Conservation (phyloP, 1,140 invertebrate species). For the Heterodera carotae region DNA sequence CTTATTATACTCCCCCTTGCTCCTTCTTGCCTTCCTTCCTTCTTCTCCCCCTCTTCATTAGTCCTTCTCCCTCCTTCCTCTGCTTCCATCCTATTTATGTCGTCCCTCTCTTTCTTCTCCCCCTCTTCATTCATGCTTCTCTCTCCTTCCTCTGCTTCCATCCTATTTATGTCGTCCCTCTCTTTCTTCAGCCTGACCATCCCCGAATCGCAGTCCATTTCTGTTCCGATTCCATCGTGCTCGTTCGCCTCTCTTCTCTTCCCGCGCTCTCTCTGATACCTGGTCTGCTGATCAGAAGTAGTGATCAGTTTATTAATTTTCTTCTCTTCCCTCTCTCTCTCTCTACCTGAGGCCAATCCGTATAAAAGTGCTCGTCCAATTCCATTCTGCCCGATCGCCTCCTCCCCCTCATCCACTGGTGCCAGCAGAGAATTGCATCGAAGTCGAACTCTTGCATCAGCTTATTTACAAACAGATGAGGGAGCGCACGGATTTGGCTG, state of each 20-base stretch:
- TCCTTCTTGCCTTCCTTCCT: too few relatives aligned
- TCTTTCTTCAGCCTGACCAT: not conserved
- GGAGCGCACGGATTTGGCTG: constrained; percentile 1
- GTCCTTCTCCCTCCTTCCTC: not conserved
- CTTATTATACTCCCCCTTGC: too few relatives aligned
- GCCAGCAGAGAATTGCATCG: constrained; percentile 30
- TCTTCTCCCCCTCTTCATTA: too few relatives aligned
- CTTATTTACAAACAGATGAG: constrained; percentile 69
- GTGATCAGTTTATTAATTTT: not conserved
- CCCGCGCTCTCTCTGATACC: not conserved
- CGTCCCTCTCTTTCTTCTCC: too few relatives aligned
- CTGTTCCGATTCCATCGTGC: not conserved
- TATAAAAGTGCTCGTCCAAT: not conserved
- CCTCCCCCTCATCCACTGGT: not conserved
- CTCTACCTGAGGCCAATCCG: not conserved
- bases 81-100: too few relatives aligned
- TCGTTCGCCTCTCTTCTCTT: not conserved
- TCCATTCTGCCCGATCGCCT: not conserved
- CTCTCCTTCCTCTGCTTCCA: too few relatives aligned
- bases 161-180: not conserved
- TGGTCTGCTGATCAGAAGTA: too few relatives aligned
- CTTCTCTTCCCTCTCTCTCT: not conserved
- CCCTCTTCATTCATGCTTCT: too few relatives aligned
- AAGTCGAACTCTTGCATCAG: constrained; percentile 72
- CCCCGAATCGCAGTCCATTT: not conserved